Conservation (phyloP, 2,113 vertebrate species). For the Ictalurus furcatus region DNA sequence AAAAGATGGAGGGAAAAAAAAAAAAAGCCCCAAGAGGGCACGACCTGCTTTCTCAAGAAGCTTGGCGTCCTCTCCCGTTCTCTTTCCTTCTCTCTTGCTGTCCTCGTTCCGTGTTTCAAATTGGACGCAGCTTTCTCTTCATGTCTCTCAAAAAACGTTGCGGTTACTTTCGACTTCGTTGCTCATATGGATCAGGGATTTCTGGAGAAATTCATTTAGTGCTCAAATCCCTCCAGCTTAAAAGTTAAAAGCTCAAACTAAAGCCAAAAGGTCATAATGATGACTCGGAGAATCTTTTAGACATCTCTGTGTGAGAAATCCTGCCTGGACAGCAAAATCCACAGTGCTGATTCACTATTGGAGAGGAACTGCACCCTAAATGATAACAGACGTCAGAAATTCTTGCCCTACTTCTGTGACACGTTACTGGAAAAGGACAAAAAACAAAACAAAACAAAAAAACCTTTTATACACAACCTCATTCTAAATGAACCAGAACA, state of each 20-base stretch:
- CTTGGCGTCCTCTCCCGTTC: background rate
- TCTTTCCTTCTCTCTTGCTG: background rate
- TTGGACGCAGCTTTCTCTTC: background rate
- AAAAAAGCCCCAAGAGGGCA: background rate
- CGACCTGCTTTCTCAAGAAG: constrained; percentile 15
- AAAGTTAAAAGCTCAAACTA: constrained; percentile 35
- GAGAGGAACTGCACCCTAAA: constrained; percentile 25
- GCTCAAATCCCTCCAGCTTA: constrained; percentile 14
- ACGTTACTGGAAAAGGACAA: constrained; percentile 1
- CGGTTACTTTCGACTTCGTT: constrained; percentile 12
- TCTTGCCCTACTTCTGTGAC: background rate
- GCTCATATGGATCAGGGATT: constrained; percentile 30
- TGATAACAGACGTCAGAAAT: constrained; percentile 26
- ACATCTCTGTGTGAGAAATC: constrained; percentile 17
- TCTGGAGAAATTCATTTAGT: constrained; percentile 8
- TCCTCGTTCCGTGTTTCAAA: background rate
- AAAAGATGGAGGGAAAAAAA: background rate
- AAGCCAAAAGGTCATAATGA: constrained; percentile 14
- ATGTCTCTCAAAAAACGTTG: background rate
- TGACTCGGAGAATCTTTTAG: constrained; percentile 43
- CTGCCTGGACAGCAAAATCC: constrained; percentile 9
- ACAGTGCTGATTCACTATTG: constrained; percentile 34
- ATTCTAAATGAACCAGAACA: constrained; percentile 12
- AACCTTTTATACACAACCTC: background rate
- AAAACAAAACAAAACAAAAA: background rate